phyloP scores from a whole-genome alignment of 2,797 vertebrate species.

The Dicrostonyx torquatus region DNA sequence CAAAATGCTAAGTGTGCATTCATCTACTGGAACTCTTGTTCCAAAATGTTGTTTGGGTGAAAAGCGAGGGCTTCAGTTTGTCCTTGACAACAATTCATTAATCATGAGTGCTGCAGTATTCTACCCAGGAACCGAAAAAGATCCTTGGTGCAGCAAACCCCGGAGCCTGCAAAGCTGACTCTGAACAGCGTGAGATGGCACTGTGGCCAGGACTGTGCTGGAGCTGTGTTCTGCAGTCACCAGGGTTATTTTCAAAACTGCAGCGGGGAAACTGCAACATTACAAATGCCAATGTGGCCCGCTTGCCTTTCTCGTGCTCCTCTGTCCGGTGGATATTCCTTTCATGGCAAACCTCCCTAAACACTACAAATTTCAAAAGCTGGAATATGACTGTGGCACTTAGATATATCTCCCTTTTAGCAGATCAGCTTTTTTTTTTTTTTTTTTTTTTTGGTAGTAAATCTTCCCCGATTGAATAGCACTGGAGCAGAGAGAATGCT shows the following conservation, averaged over 20 bases:
- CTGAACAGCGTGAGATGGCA: background rate
- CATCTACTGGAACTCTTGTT: constrained; percentile 73
- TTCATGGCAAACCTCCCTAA: constrained; percentile 77
- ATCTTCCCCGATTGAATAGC: constrained; percentile 87
- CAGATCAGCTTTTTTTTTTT: constrained; percentile 84
- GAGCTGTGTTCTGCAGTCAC: constrained; percentile 42
- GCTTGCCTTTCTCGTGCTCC: background rate
- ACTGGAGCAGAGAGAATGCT: constrained; percentile 84
- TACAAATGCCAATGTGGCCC: constrained; percentile 57
- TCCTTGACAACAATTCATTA: constrained; percentile 79
- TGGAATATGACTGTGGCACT: constrained; percentile 85
- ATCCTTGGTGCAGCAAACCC: constrained; percentile 49
- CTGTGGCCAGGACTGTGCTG: constrained; percentile 15
- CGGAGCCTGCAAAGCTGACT: rapidly evolving
- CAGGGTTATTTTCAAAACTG: constrained; percentile 65
- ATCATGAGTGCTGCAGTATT: constrained; percentile 63
- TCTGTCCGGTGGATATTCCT: constrained; percentile 78
- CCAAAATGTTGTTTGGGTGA: constrained; percentile 81
- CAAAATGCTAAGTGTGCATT: constrained; percentile 80
- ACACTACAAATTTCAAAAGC: constrained; percentile 86
- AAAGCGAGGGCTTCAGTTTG: constrained; percentile 79
- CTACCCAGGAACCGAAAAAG: constrained; percentile 61
- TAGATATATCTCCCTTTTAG: constrained; percentile 87
- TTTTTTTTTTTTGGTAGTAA: constrained; percentile 55
- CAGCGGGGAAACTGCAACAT: constrained; percentile 65